phyloP scores from a whole-genome alignment of 1,140 invertebrate species.

The Scaptomyza hsui region DNA sequence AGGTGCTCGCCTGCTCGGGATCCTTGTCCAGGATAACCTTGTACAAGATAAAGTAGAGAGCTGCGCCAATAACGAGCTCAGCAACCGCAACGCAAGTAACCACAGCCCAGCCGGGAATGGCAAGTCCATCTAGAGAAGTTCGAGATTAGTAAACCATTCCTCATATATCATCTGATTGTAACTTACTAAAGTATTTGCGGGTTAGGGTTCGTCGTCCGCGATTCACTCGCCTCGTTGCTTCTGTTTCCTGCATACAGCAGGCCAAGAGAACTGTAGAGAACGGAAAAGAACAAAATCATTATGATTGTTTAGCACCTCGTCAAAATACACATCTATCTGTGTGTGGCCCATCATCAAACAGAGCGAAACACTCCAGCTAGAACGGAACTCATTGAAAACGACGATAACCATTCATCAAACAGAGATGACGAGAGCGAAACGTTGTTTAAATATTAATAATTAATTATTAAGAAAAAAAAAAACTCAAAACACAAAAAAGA shows the following conservation, averaged over 20 bases:
- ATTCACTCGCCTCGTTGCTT: slow-evolving; percentile 90
- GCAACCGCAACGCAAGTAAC: slow-evolving; percentile 87
- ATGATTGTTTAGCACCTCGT: slow-evolving; percentile 21
- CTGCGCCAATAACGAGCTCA: slow-evolving; percentile 87
- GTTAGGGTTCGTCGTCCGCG: slow-evolving; percentile 90
- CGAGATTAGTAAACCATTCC: background rate
- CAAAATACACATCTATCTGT: slow-evolving; percentile 28
- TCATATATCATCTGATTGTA: background rate
- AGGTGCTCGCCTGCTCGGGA: slow-evolving; percentile 64
- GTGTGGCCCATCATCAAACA: slow-evolving; percentile 46
- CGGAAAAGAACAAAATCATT: background rate
- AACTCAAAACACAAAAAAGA: slow-evolving; percentile 34
- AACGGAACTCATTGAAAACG: slow-evolving; percentile 72
- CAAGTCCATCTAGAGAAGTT: slow-evolving; percentile 85
- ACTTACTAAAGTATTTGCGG: slow-evolving; percentile 90
- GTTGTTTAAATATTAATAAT: slow-evolving; percentile 80
- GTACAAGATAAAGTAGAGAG: slow-evolving; percentile 88
- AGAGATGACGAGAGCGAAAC: slow-evolving; percentile 39
- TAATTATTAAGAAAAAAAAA: slow-evolving; percentile 68
- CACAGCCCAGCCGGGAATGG: slow-evolving; percentile 90
- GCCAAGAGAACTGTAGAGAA: slow-evolving; percentile 81
- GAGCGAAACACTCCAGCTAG: slow-evolving; percentile 18
- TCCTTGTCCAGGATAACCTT: slow-evolving; percentile 86
- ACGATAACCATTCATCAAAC: slow-evolving; percentile 69
- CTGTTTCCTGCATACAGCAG: slow-evolving; percentile 87